phyloP scores from a whole-genome alignment of 2,888 invertebrate genomes.

The Perithous albicinctus region DNA sequence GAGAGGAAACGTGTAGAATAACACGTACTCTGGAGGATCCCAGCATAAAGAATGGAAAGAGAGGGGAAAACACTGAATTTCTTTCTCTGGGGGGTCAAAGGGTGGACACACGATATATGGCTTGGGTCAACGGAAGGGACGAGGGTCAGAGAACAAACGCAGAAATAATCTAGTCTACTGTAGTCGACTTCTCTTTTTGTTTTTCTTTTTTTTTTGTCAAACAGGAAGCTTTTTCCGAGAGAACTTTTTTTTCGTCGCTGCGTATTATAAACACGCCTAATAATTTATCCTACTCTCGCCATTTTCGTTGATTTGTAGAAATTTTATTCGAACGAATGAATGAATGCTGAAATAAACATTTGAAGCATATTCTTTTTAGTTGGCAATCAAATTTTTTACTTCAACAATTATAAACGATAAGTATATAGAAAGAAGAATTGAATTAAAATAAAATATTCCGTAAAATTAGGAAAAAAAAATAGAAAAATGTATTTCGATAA shows the following conservation, averaged over 20 bases:
- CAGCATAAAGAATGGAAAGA: background rate
- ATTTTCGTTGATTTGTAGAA: background rate
- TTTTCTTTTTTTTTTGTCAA: background rate
- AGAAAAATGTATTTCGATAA: no score
- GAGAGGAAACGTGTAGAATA: conserved; percentile 40
- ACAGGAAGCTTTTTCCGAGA: background rate
- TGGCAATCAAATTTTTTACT: no score
- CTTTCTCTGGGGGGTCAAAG: conserved; percentile 8
- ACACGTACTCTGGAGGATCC: background rate
- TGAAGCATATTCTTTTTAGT: no score
- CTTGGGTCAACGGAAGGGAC: conserved; percentile 1
- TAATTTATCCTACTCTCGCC: background rate
- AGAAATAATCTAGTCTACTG: conserved; percentile 17
- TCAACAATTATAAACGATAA: no score
- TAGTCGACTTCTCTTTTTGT: background rate
- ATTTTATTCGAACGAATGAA: no score
- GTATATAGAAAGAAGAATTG: no score
- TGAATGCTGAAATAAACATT: no score
- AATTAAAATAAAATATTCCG: no score
- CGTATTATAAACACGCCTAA: background rate
- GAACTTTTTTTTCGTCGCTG: background rate
- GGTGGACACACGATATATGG: conserved; percentile 5
- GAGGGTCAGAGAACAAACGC: conserved; percentile 1
- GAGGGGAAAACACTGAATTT: background rate
- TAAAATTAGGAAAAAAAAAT: no score